Base-by-base conservation (phyloP, 2,888 invertebrate genomes). In the Tridacna gigas region DNA sequence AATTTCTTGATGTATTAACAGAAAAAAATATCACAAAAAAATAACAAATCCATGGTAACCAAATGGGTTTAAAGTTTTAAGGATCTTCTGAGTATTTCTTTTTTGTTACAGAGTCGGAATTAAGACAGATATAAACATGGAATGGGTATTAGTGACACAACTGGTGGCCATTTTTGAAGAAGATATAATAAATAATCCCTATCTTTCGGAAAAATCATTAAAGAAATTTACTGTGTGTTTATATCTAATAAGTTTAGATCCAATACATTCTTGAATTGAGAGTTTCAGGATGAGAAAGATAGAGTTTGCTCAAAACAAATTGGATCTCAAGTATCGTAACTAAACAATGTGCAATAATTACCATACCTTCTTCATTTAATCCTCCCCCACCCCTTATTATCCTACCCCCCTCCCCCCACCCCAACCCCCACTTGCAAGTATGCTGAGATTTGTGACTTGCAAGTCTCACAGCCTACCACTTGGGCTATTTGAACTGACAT, bases 1-100 rank as follows among this genome's bases (percentile, higher is more conserved):
- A 22, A 69, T 69, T 69, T 69, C 45, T 51, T 48, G 26, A 48
- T 25, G 51, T 7, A 51, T 20, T 20, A 47, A 51, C 22, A 12
- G 26, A 51, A 26, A 51, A 71, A 71, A 15, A 71, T 26, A 71
- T 51, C 18, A 18, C 48, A 71, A 15, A 71, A 67, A 37, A 51
- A 71, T 51, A 51, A 71, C 51, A 71, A 71, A 71, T 71, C 71
- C 71, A 51, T 71, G 51, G 71, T 51, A 71, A 71, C 71, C 71
- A 71, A 71, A 71, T 71, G 71, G 71, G 71, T 71, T 71, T 71
- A 51, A 71, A 37, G 48, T 71, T 71, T 71, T 26, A 51, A 51
- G 71, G 48, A 71, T 71, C 26, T 47, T 51, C 22, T 26, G 22
- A 15, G 25, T 45, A 20, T 45, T 71, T 71, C 45, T 71, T 67